phyloP scores from a whole-genome alignment of 2,797 vertebrate genomes.

The Sebastes hopkinsi region DNA sequence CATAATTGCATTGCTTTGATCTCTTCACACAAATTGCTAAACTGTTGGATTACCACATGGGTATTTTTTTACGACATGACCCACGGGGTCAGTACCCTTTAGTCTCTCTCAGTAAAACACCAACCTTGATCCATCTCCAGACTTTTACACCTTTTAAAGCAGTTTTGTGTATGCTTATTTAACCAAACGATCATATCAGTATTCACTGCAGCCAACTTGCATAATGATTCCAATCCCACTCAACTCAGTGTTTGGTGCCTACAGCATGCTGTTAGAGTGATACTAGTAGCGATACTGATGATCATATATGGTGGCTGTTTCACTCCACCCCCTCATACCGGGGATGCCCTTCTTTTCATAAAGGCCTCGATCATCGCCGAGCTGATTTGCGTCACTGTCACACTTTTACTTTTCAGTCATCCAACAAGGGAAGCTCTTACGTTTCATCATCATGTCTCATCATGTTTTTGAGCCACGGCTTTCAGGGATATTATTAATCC shows the following conservation, averaged over 20 bases:
- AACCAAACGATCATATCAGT: not conserved
- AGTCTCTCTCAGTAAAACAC: not conserved
- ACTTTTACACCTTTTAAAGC: not conserved
- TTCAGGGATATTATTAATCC: constrained; percentile 24
- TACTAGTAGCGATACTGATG: not conserved
- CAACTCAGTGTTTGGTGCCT: not conserved
- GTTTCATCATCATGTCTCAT: constrained; percentile 30
- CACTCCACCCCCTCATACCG: constrained; percentile 19
- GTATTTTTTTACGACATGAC: not conserved
- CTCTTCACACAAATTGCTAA: not conserved
- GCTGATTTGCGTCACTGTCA: constrained; percentile 58
- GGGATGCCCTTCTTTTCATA: constrained; percentile 38
- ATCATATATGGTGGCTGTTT: constrained; percentile 10
- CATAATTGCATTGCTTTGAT: not conserved
- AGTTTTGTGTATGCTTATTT: not conserved
- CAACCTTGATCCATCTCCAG: not conserved
- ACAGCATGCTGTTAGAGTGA: not conserved
- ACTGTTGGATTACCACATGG: not conserved
- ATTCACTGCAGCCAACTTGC: not conserved
- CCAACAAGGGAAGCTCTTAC: constrained; percentile 30
- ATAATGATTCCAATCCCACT: not conserved
- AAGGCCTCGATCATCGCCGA: not conserved
- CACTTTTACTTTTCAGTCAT: constrained; percentile 25
- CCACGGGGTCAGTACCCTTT: not conserved
- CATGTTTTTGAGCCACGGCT: constrained; percentile 15